These are phyloP conservation scores for Pan paniscus DNA, from an alignment of 2,113 vertebrate species.

Conservation along the genomic window DNA sequence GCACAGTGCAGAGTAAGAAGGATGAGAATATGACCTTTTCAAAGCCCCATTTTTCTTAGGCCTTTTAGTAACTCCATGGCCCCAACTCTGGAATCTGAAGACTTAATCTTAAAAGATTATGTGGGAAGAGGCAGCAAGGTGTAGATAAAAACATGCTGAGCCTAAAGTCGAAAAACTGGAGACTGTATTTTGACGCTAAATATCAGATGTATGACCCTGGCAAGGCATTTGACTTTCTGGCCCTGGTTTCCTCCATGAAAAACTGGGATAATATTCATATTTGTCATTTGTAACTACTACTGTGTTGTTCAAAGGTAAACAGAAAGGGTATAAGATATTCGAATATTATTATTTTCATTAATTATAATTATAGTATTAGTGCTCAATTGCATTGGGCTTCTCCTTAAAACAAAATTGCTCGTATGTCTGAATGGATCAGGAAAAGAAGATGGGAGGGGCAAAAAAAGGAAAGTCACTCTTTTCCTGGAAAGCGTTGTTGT, in stretches of 20 bases:
- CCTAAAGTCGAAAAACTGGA: not conserved
- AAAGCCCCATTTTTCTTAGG: not conserved
- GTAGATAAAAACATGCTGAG: not conserved
- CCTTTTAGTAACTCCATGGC: not conserved
- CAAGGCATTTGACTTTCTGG: not conserved
- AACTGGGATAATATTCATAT: not conserved
- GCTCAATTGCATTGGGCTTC: not conserved
- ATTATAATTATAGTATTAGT: not conserved
- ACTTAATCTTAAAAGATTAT: slow-evolving; percentile 51
- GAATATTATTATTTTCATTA: not conserved
- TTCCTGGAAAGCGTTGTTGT: slow-evolving; percentile 74
- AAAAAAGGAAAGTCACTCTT: not conserved
- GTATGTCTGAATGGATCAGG: not conserved
- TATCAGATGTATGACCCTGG: not conserved
- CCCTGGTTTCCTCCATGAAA: not conserved
- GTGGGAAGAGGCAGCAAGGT: not conserved
- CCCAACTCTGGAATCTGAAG: not conserved
- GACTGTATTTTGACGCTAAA: not conserved
- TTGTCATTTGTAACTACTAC: not conserved
- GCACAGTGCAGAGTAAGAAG: slow-evolving; percentile 23
- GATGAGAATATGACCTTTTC: not conserved
- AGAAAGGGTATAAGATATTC: not conserved
- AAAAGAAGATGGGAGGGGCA: not conserved
- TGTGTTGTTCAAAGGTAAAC: not conserved
- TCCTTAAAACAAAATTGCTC: not conserved